Percentiles rank a stretch among this genome's conserved stretches.
Evolutionary conservation across 2,113 vertebrate species (phyloP).

Genomic region (Aleadryas rufinucha): DNA sequence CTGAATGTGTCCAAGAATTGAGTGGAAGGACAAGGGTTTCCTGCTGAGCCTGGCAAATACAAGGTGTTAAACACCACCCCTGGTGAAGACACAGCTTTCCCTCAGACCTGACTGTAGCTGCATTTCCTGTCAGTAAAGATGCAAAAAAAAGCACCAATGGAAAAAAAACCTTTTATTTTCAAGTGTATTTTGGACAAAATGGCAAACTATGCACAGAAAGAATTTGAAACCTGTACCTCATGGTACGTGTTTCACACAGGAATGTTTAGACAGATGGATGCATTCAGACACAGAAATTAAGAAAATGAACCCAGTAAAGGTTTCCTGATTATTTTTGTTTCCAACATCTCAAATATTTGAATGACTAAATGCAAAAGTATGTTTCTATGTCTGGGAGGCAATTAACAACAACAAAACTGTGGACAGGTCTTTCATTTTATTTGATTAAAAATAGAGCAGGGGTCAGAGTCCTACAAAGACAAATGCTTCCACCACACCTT

Average conservation of each 20-base stretch:
- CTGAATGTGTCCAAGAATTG: not conserved
- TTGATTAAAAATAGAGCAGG: constrained; percentile 12
- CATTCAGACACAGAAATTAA: constrained; percentile 28
- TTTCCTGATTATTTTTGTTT: constrained; percentile 38
- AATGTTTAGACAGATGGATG: constrained; percentile 46
- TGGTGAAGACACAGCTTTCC: not conserved
- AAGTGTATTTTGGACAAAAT: not conserved
- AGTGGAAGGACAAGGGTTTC: not conserved
- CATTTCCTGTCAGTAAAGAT: not conserved
- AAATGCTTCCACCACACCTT: not conserved
- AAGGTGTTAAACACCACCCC: not conserved
- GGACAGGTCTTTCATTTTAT: not conserved
- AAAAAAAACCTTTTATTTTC: not conserved
- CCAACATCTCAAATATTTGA: not conserved
- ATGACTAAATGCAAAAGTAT: constrained; percentile 40
- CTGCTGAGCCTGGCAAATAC: not conserved
- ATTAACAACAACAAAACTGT: not conserved
- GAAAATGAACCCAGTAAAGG: not conserved
- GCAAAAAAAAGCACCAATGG: not conserved
- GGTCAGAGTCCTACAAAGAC: not conserved
- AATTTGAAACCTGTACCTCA: not conserved
- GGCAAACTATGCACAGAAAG: not conserved
- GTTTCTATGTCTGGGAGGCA: constrained; percentile 31
- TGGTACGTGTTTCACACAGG: not conserved
- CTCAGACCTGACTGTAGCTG: not conserved